A percentile compares a stretch with the other conserved stretches of the same genome.
phyloP scores from a whole-genome alignment of 2,113 vertebrate genomes.

The Atrichornis clamosus region DNA sequence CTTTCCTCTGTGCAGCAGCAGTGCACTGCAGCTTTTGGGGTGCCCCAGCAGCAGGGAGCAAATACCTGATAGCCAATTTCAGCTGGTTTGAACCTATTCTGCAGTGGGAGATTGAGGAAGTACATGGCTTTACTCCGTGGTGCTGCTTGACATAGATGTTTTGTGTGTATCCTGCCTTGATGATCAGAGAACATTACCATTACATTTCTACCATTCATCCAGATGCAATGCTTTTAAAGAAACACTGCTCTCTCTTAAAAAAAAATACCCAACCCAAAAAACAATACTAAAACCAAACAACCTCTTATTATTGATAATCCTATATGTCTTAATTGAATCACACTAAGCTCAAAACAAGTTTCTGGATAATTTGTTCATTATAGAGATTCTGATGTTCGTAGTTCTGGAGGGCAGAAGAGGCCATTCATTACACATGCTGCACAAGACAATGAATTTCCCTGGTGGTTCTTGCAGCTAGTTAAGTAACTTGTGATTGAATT shows the following conservation, averaged over 20 bases:
- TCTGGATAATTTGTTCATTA: not conserved
- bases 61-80: not conserved
- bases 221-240: not conserved
- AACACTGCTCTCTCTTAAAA: not conserved
- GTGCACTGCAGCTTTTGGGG: not conserved
- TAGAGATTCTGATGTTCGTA: not conserved
- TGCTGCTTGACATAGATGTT: not conserved
- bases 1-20: accelerated
- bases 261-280: not conserved
- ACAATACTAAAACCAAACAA: not conserved
- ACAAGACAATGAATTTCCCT: not conserved
- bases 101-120: not conserved
- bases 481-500: not conserved
- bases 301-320: not conserved
- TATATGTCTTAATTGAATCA: not conserved
- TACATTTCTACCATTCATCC: not conserved
- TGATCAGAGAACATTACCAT: not conserved
- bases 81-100: not conserved
- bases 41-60: not conserved
- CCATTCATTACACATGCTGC: not conserved
- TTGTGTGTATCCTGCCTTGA: not conserved
- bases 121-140: not conserved
- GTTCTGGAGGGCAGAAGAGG: not conserved
- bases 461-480: not conserved
- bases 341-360: not conserved